Conservation (phyloP, 2,113 vertebrate genomes). For the Ciconia stormi region DNA sequence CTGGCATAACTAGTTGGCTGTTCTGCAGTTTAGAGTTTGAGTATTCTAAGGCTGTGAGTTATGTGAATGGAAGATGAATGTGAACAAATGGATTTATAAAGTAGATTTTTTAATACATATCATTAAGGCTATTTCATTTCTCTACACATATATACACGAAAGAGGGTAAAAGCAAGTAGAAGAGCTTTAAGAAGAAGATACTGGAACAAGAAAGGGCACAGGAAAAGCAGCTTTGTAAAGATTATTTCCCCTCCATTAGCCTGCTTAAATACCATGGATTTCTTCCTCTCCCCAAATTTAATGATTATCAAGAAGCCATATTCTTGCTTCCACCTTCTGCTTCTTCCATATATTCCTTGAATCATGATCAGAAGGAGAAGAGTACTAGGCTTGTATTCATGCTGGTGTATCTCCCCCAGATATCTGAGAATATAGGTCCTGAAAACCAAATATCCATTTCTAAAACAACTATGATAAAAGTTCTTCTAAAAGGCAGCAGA, state of each 20-base stretch:
- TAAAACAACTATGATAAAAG: not conserved
- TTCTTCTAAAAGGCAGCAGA: not conserved
- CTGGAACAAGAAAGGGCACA: not conserved
- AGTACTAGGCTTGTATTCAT: not conserved
- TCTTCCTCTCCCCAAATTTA: not conserved
- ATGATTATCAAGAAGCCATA: not conserved
- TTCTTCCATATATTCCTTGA: not conserved
- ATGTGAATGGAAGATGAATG: not conserved
- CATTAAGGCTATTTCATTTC: conserved; percentile 22
- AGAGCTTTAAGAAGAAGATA: not conserved
- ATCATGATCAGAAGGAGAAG: not conserved
- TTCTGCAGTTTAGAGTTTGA: conserved; percentile 30
- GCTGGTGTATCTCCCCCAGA: not conserved
- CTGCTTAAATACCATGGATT: not conserved
- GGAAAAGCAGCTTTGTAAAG: not conserved
- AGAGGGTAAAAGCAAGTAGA: not conserved
- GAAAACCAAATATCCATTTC: not conserved
- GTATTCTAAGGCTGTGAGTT: conserved; percentile 30
- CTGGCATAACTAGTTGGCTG: conserved; percentile 34
- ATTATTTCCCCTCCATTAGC: not conserved
- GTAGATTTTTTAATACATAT: conserved; percentile 30
- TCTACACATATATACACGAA: not conserved
- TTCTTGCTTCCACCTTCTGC: not conserved
- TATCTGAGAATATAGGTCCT: accelerated
- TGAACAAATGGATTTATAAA: conserved; percentile 59